Conservation (phyloP, 2,888 invertebrate genomes). For the Oscheius sp. region DNA sequence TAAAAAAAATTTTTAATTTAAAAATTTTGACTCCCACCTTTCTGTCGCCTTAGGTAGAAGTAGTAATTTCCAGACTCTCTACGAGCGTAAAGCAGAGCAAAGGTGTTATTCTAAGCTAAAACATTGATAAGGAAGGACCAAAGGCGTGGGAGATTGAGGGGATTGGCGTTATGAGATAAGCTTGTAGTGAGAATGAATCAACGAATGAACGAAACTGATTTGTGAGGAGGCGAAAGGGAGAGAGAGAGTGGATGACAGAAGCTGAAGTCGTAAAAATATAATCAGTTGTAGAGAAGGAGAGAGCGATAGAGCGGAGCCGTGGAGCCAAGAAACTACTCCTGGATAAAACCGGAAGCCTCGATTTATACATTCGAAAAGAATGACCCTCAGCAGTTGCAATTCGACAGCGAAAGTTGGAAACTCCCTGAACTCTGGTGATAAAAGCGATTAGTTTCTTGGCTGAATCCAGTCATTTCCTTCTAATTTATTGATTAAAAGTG, state of each 20-base stretch:
- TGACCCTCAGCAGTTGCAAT: too few species aligned
- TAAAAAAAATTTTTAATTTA: background rate
- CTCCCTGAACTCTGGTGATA: too few species aligned
- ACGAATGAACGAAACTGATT: background rate
- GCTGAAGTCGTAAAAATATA: background rate
- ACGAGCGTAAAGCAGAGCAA: too few species aligned
- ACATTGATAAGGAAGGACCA: background rate
- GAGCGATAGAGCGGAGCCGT: background rate
- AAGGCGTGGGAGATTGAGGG: background rate
- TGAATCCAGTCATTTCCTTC: too few species aligned
- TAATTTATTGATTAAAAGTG: too few species aligned
- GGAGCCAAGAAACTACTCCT: background rate
- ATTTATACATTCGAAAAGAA: too few species aligned
- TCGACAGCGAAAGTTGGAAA: too few species aligned
- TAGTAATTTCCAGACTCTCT: too few species aligned
- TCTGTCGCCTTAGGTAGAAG: too few species aligned
- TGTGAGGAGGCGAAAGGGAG: background rate
- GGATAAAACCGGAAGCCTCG: background rate
- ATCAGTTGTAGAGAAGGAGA: conserved; percentile 1
- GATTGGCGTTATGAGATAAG: background rate
- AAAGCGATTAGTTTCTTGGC: too few species aligned
- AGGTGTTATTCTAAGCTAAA: conserved; percentile 2
- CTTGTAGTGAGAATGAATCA: background rate
- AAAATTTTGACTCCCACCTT: too few species aligned
- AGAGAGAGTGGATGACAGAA: conserved; percentile 11